These are phyloP conservation scores for Myotis vivesi DNA, from an alignment of 2,797 vertebrate genomes.

Conservation along the genomic window DNA sequence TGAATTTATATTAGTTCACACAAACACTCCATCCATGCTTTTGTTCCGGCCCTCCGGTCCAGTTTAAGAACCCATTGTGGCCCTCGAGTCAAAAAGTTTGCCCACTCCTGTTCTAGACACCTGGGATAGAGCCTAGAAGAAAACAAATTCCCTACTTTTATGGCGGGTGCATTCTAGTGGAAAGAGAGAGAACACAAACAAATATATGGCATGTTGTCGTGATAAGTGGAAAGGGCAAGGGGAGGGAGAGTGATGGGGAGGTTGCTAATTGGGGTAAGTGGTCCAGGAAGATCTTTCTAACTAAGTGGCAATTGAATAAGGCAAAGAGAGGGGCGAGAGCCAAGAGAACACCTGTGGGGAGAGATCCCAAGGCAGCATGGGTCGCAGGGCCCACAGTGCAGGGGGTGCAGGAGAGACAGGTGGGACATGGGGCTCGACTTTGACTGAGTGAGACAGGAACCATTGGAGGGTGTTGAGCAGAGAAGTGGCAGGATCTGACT, in stretches of 20 bases:
- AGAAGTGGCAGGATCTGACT: neutral
- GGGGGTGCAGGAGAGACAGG: neutral
- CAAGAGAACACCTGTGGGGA: neutral
- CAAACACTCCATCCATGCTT: too few species aligned
- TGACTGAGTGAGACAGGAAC: neutral
- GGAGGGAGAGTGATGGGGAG: neutral
- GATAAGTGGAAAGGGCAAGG: too few species aligned
- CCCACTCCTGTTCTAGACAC: neutral
- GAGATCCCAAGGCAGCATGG: neutral
- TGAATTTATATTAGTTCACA: too few species aligned
- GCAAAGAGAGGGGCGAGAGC: neutral
- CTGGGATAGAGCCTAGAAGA: neutral
- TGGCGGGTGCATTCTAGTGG: neutral
- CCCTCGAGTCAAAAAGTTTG: too few species aligned
- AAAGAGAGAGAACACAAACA: neutral
- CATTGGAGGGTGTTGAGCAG: neutral
- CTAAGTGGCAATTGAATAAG: neutral
- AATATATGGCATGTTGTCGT: neutral
- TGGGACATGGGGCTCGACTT: neutral
- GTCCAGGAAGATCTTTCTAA: neutral
- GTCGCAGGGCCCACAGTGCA: neutral
- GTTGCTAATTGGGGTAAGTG: neutral
- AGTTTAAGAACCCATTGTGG: too few species aligned
- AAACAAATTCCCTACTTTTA: neutral
- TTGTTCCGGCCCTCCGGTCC: too few species aligned